Evolutionary conservation across 2,113 vertebrate species (phyloP).

Genomic region (Phyllostomus discolor): DNA sequence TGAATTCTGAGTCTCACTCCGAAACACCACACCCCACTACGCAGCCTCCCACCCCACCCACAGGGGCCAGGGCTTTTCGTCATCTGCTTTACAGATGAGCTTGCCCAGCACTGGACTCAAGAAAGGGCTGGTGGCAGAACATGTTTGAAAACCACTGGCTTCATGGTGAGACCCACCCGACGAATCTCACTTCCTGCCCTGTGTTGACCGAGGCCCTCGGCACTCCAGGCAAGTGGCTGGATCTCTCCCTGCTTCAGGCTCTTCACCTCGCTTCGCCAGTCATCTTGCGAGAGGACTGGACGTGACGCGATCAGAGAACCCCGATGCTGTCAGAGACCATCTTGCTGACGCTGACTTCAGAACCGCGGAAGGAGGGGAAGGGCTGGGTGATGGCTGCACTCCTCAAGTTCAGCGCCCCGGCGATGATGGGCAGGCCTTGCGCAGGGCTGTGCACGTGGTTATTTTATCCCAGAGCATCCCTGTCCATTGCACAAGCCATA

Average conservation of each 20-base stretch:
- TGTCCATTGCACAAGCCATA: background rate
- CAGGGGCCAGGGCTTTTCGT: background rate
- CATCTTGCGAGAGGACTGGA: background rate
- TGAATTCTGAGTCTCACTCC: background rate
- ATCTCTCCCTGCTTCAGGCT: background rate
- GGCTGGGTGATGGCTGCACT: background rate
- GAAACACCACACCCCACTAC: rapidly evolving
- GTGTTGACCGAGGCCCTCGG: background rate
- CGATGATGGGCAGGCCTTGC: background rate
- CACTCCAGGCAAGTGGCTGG: background rate
- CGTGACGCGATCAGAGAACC: background rate
- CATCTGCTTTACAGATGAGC: background rate
- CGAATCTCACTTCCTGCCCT: background rate
- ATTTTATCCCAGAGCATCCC: background rate
- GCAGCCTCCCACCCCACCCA: background rate
- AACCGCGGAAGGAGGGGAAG: background rate
- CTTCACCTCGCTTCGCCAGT: background rate
- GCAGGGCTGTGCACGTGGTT: background rate
- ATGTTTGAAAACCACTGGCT: background rate
- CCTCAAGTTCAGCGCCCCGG: background rate
- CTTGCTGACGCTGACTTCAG: background rate
- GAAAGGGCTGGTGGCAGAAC: background rate
- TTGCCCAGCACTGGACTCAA: background rate
- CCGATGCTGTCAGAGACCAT: background rate
- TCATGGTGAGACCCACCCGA: background rate